Evolutionary conservation across 2,113 vertebrate genomes (phyloP).

Genomic region (Loxodonta africana): DNA sequence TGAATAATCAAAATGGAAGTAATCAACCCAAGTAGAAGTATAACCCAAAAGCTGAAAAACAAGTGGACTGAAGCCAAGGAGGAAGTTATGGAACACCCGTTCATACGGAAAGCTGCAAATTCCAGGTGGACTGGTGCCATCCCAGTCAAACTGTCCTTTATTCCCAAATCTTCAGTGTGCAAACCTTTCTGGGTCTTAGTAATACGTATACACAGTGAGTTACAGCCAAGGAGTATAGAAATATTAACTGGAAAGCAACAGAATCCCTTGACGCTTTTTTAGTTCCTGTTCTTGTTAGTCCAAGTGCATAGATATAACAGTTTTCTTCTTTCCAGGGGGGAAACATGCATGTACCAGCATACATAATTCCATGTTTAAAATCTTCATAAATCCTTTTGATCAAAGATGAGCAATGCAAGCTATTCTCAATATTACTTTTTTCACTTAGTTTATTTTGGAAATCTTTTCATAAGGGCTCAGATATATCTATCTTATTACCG

Average conservation of each 20-base stretch:
- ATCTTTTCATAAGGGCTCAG: not conserved
- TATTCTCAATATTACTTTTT: not conserved
- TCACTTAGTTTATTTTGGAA: not conserved
- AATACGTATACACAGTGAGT: not conserved
- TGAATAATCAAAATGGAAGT: slow-evolving; percentile 7
- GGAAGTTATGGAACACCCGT: not conserved
- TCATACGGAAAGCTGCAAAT: not conserved
- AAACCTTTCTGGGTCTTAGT: not conserved
- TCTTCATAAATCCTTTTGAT: slow-evolving; percentile 12
- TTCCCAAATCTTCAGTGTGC: not conserved
- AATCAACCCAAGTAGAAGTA: slow-evolving; percentile 39
- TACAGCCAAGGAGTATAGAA: not conserved
- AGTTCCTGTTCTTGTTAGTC: not conserved
- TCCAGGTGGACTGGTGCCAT: not conserved
- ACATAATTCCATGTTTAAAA: not conserved
- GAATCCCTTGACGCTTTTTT: not conserved
- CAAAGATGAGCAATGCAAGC: not conserved
- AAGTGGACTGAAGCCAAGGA: not conserved
- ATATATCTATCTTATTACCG: not conserved
- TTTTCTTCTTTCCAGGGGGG: not conserved
- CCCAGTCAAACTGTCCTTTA: not conserved
- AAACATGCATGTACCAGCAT: not conserved
- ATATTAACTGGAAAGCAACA: not conserved
- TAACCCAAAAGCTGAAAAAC: not conserved
- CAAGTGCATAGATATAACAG: not conserved